Percentiles rank a stretch among this genome's conserved stretches.
Conservation (phyloP, 2,888 invertebrate species). For the Pseudeuparius sepicola region DNA sequence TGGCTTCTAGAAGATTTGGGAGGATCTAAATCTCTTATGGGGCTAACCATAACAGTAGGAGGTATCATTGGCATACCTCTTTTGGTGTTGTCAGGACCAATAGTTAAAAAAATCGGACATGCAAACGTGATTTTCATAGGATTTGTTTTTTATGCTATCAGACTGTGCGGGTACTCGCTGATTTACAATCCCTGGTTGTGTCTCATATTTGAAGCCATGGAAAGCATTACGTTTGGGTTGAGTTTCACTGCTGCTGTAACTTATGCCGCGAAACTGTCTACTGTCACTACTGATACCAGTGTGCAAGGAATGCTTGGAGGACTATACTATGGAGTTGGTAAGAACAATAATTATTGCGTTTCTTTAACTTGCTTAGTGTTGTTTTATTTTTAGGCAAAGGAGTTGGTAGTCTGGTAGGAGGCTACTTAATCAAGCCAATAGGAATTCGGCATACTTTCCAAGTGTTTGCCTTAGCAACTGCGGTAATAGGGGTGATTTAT, state of each 20-base stretch:
- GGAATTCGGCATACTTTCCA: slow-evolving; percentile 65
- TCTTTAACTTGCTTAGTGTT: slow-evolving; percentile 5
- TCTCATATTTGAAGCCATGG: slow-evolving; percentile 65
- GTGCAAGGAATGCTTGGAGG: slow-evolving; percentile 71
- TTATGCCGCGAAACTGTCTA: slow-evolving; percentile 63
- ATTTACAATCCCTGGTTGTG: slow-evolving; percentile 70
- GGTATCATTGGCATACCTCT: slow-evolving; percentile 67
- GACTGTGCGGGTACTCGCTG: slow-evolving; percentile 62
- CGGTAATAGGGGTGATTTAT: slow-evolving; percentile 57
- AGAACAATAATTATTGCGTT: slow-evolving; percentile 11
- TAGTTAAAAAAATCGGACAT: slow-evolving; percentile 61
- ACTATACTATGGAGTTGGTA: slow-evolving; percentile 70
- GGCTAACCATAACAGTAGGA: slow-evolving; percentile 69
- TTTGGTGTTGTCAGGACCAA: slow-evolving; percentile 65
- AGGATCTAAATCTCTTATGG: slow-evolving; percentile 66
- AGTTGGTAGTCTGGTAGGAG: slow-evolving; percentile 64
- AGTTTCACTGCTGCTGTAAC: slow-evolving; percentile 70
- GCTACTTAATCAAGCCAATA: slow-evolving; percentile 61
- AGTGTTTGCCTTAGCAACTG: slow-evolving; percentile 53
- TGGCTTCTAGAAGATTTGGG: slow-evolving; percentile 72
- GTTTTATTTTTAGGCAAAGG: slow-evolving; percentile 53
- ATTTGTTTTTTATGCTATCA: slow-evolving; percentile 63
- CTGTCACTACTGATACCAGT: slow-evolving; percentile 63
- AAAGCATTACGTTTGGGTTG: slow-evolving; percentile 64
- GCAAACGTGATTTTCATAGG: slow-evolving; percentile 70